These are phyloP conservation scores for Galago senegalensis DNA, from an alignment of 2,797 vertebrate species.

Conservation along the genomic window DNA sequence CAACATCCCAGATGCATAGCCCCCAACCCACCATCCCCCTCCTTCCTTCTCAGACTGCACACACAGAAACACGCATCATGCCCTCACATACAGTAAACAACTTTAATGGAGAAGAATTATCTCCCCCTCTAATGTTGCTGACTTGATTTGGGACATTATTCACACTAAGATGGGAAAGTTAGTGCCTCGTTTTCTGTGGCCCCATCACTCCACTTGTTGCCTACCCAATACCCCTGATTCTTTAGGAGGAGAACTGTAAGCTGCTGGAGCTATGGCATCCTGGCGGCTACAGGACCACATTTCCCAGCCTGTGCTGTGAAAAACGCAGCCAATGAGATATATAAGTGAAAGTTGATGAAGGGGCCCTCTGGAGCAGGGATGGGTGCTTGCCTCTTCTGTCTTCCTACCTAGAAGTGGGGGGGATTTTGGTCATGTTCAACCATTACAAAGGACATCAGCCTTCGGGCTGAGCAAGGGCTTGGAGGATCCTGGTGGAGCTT, in stretches of 20 bases:
- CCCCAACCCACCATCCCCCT: not conserved
- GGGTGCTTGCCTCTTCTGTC: not conserved
- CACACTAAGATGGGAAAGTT: not conserved
- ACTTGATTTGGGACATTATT: not conserved
- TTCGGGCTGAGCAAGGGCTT: not conserved
- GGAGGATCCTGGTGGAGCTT: not conserved
- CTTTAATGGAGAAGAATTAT: not conserved
- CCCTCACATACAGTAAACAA: not conserved
- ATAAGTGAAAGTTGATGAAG: not conserved
- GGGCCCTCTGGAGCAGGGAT: not conserved
- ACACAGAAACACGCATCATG: not conserved
- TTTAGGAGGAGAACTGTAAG: not conserved
- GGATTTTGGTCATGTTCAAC: not conserved
- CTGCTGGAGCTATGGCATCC: not conserved
- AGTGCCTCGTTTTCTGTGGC: not conserved
- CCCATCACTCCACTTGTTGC: not conserved
- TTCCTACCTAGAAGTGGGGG: not conserved
- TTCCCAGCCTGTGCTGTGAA: conserved; percentile 16
- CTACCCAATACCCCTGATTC: not conserved
- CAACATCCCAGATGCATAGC: not conserved
- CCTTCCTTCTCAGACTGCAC: not conserved
- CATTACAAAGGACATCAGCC: not conserved
- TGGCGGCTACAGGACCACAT: not conserved
- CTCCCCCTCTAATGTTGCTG: not conserved
- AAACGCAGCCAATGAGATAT: not conserved